phyloP scores from a whole-genome alignment of 2,888 invertebrate species.

The Clitarchus hookeri region DNA sequence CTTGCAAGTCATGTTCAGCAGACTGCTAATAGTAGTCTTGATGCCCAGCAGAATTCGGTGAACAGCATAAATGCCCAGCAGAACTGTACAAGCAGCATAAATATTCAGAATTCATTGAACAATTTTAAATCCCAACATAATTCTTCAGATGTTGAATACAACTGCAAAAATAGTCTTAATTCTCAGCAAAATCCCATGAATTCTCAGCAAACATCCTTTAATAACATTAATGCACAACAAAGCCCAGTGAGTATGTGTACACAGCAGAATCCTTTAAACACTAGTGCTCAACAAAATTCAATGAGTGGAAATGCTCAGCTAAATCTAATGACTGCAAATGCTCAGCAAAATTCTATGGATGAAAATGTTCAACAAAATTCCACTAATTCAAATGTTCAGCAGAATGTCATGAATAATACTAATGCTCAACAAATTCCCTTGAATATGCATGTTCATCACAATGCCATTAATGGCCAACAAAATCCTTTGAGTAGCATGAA shows the following conservation, averaged over 20 bases:
- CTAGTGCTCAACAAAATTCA: not conserved
- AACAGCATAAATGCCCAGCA: not conserved
- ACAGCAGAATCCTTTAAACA: not conserved
- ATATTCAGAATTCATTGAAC: not conserved
- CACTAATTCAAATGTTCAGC: not conserved
- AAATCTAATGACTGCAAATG: not conserved
- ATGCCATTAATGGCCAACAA: conserved; percentile 22
- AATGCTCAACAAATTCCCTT: conserved; percentile 26
- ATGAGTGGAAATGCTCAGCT: not conserved
- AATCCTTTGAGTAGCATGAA: conserved; percentile 30
- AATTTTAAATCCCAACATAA: not conserved
- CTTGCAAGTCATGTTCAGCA: not conserved
- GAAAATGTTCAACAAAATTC: not conserved
- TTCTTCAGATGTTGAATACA: not conserved
- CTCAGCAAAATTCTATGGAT: not conserved
- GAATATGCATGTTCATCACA: conserved; percentile 15
- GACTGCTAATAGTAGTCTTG: not conserved
- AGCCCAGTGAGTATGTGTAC: not conserved
- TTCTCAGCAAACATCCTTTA: not conserved
- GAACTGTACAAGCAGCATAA: not conserved
- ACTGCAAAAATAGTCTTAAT: not conserved
- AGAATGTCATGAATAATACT: not conserved
- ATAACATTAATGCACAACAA: not conserved
- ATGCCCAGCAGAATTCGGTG: not conserved
- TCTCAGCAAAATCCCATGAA: not conserved